Conservation (phyloP, 2,888 invertebrate genomes). For the Altica lythri region DNA sequence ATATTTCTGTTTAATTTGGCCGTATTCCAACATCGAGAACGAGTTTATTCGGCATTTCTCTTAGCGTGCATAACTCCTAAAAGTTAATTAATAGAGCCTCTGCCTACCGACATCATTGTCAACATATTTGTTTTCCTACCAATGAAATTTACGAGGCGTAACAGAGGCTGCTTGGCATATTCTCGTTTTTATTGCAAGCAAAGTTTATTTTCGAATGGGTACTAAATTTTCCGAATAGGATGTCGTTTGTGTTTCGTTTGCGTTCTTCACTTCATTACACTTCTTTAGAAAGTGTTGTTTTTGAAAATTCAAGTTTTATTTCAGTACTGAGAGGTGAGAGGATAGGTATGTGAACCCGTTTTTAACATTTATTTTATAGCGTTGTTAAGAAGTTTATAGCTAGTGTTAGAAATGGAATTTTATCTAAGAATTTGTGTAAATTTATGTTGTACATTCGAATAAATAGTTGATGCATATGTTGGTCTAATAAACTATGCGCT, state of each 20-base stretch:
- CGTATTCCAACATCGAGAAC: background rate
- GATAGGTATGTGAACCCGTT: too few species aligned
- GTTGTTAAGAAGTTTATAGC: too few species aligned
- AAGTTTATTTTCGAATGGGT: conserved; percentile 1
- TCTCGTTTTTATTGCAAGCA: background rate
- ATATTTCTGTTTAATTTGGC: conserved; percentile 5
- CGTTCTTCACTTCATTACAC: conserved; percentile 2
- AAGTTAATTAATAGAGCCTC: conserved; percentile 36
- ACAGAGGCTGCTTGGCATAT: conserved; percentile 2
- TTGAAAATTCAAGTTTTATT: too few species aligned
- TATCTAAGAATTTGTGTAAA: too few species aligned
- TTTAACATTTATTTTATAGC: too few species aligned
- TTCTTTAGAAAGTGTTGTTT: too few species aligned
- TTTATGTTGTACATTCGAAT: too few species aligned
- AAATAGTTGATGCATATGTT: too few species aligned
- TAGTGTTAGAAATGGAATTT: too few species aligned
- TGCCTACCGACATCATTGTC: conserved; percentile 39
- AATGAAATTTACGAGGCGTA: conserved; percentile 37
- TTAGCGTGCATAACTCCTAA: conserved; percentile 26
- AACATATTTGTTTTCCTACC: conserved; percentile 43
- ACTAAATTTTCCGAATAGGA: conserved; percentile 1
- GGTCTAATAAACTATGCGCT: too few species aligned
- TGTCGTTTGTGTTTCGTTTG: background rate
- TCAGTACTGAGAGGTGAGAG: too few species aligned
- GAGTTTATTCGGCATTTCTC: background rate